Base-by-base conservation (phyloP, 2,888 invertebrate species). In the Sarcophaga subvicina region DNA sequence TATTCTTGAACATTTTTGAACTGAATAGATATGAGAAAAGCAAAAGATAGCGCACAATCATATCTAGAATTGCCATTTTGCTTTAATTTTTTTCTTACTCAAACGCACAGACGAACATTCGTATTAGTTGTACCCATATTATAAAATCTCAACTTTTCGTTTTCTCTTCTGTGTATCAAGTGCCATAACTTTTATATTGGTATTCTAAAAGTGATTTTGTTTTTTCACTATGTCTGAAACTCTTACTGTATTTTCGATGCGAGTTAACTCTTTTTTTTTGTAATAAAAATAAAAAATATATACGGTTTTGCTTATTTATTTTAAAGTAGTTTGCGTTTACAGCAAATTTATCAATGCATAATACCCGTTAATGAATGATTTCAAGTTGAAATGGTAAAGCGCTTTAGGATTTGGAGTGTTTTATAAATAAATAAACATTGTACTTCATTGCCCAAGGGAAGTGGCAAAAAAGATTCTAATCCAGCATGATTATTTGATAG, bases 381-480 rank as follows among this genome's bases (percentile, higher is more conserved):
- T 94, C 96, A 96, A 94, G 97, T 98, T 90, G 96, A 97, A 90
- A 96, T 97, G 87, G 98, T 98, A 88, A 97, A 97, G 96, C 96
- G 89, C 94, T 98, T 85, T 98, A 98, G 93, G 96, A 96, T 92
- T 95, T 96, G 90, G 96, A 96, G 93, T 96, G 98, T 85, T 98
- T 97, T 96, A 96, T 96, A 88, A 96, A 96, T 93, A 98, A 98
- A 94, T 97, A 97, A n/a, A n/a, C 92, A 97, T 98, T 88, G 97
- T 98, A 2, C 95, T 98, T 87, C 98, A 98, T 94, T 98, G 98
- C 93, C 96, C 97, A 69, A 96, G 98, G 47, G 96, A 96, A 92
- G 97, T 97, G 95, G 98, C 98, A 76, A 98, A 98, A 93, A 97
- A 96, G 93, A 97, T 98, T 90, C 96, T 98, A 96, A 96, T 98